Percentiles rank a stretch among this genome's conserved stretches.
phyloP scores from a whole-genome alignment of 2,888 invertebrate species.

The Yponomeuta cagnagella region DNA sequence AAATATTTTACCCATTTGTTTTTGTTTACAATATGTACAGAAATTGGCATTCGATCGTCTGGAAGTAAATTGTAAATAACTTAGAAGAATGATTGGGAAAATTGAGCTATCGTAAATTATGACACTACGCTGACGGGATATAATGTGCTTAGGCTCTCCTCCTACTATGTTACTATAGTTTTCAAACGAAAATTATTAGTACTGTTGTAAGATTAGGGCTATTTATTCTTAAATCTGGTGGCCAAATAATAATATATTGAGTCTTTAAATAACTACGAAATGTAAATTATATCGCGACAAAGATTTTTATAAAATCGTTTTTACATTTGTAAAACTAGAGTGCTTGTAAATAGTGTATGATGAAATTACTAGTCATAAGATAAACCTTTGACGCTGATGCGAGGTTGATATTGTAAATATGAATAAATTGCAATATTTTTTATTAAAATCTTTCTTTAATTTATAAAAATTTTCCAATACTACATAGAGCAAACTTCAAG shows the following conservation, averaged over 20 bases:
- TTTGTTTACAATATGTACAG: too few species aligned
- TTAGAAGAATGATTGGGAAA: too few species aligned
- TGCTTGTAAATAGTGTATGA: slow-evolving; percentile 37
- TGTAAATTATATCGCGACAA: background rate
- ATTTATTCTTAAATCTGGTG: background rate
- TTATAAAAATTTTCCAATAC: background rate
- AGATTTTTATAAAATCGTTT: background rate
- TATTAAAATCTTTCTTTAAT: background rate
- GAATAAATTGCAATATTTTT: slow-evolving; percentile 34
- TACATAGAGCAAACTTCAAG: too few species aligned
- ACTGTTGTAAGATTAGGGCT: too few species aligned
- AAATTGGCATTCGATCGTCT: too few species aligned
- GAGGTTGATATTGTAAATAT: slow-evolving; percentile 49
- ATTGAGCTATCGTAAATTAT: too few species aligned
- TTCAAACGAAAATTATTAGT: too few species aligned
- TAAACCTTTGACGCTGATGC: slow-evolving; percentile 31
- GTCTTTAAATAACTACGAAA: background rate
- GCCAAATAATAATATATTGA: background rate
- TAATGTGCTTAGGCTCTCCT: too few species aligned
- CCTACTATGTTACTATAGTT: too few species aligned
- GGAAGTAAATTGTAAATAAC: too few species aligned
- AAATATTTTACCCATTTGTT: too few species aligned
- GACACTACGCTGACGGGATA: too few species aligned
- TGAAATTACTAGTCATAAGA: slow-evolving; percentile 51
- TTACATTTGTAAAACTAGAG: background rate